Conservation (phyloP, 2,888 invertebrate species). For the Sceliomorpha sp. region DNA sequence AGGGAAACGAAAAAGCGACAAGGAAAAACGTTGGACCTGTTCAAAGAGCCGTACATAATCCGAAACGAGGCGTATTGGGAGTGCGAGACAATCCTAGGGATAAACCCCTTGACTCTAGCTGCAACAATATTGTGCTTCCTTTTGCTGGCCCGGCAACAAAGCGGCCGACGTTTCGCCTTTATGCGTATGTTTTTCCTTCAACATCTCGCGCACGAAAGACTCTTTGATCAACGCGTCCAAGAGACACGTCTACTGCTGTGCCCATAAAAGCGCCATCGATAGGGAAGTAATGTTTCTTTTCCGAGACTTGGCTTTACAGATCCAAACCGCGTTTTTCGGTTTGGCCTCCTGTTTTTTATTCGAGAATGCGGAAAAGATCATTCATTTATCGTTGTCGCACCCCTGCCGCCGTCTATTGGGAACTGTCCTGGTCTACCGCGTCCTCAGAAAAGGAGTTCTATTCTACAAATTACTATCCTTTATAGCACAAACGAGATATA, state of each 20-base stretch:
- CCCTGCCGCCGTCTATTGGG: too few relatives aligned
- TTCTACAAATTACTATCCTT: too few relatives aligned
- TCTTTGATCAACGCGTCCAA: slow-evolving; percentile 13
- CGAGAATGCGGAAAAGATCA: too few relatives aligned
- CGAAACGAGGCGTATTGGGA: slow-evolving; percentile 59
- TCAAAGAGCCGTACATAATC: slow-evolving; percentile 59
- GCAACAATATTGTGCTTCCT: slow-evolving; percentile 28
- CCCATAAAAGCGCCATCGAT: neutral
- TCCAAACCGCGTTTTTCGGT: too few relatives aligned
- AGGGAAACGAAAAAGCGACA: too few relatives aligned
- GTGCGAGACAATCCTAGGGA: slow-evolving; percentile 57
- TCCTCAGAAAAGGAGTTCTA: too few relatives aligned
- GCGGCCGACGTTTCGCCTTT: slow-evolving; percentile 47
- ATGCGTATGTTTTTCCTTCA: slow-evolving; percentile 15
- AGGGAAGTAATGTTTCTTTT: slow-evolving; percentile 21
- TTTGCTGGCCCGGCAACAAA: slow-evolving; percentile 20
- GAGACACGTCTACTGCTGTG: slow-evolving; percentile 8
- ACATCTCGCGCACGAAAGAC: slow-evolving; percentile 1
- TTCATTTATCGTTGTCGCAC: too few relatives aligned
- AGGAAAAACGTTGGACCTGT: slow-evolving; percentile 49
- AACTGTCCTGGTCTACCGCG: too few relatives aligned
- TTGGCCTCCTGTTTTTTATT: too few relatives aligned
- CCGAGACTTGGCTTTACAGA: neutral
- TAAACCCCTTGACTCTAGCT: slow-evolving; percentile 61
- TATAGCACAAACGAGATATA: too few relatives aligned